Evolutionary conservation across 2,888 invertebrate species (phyloP).

Genomic region (Stictocephala bisonia): DNA sequence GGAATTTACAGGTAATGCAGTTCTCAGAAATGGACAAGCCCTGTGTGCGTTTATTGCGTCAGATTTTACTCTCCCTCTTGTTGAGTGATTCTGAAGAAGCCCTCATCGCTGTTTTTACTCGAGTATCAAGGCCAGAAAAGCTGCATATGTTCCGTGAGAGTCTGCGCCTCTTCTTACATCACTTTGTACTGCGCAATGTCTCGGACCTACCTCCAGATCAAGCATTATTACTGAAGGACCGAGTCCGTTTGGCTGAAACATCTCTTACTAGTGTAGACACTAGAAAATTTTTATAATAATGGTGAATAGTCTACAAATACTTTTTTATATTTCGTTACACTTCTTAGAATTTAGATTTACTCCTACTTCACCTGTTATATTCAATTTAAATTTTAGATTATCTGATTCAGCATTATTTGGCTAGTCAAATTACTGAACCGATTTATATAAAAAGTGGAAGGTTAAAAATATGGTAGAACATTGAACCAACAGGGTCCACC

Average conservation of each 20-base stretch:
- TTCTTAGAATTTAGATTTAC: background rate
- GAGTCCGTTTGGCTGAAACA: constrained; percentile 74
- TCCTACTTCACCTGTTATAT: background rate
- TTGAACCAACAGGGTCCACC: too few species aligned
- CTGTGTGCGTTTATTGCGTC: constrained; percentile 82
- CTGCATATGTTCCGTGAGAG: constrained; percentile 86
- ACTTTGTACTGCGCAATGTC: constrained; percentile 75
- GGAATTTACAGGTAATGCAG: constrained; percentile 82
- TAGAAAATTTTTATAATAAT: constrained; percentile 14
- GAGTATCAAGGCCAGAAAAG: constrained; percentile 78
- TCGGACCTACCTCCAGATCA: constrained; percentile 60
- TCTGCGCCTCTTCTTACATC: constrained; percentile 84
- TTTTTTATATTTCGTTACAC: background rate
- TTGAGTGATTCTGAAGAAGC: constrained; percentile 73
- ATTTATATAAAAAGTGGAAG: too few species aligned
- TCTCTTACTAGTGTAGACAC: constrained; percentile 2
- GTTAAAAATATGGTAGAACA: too few species aligned
- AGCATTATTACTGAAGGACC: constrained; percentile 67
- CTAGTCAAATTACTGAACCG: too few species aligned
- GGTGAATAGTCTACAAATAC: background rate
- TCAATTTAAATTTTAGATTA: background rate
- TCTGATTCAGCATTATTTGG: too few species aligned
- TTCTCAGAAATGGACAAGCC: constrained; percentile 86
- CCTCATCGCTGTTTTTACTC: constrained; percentile 74
- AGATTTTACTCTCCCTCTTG: constrained; percentile 80